These are phyloP conservation scores for Oceanodroma tethys DNA, from an alignment of 2,113 vertebrate species.

Conservation along the genomic window DNA sequence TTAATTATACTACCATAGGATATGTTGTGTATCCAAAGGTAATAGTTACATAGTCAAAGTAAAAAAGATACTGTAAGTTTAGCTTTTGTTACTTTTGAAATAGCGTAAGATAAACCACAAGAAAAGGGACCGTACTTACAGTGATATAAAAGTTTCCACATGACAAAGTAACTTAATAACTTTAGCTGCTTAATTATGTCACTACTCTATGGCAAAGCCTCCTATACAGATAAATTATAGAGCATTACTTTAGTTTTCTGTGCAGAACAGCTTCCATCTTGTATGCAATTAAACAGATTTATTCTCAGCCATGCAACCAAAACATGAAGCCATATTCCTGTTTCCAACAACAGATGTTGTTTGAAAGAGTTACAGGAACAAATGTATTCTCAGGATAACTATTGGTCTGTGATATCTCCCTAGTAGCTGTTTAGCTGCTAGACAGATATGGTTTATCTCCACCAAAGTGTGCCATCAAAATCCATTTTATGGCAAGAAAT, in stretches of 20 bases:
- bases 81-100: background rate
- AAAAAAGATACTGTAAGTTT: background rate
- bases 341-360: constrained; percentile 19
- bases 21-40: background rate
- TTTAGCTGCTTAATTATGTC: background rate
- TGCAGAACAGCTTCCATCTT: background rate
- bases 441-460: background rate
- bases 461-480: background rate
- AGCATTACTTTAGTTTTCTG: background rate
- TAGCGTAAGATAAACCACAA: background rate
- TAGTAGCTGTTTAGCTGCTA: background rate
- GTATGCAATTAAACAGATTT: constrained; percentile 4
- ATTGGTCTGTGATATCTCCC: background rate
- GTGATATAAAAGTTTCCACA: background rate
- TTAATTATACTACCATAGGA: background rate
- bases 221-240: background rate
- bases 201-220: background rate
- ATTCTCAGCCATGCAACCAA: constrained; percentile 31
- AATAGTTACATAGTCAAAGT: background rate
- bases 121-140: background rate
- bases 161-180: background rate
- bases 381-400: background rate
- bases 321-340: background rate
- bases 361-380: background rate
- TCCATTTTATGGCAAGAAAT: background rate